Evolutionary conservation across 2,888 invertebrate genomes (phyloP), one percentile per base, ranked within the genome.

Genomic region (Fragum whitleyi): DNA sequence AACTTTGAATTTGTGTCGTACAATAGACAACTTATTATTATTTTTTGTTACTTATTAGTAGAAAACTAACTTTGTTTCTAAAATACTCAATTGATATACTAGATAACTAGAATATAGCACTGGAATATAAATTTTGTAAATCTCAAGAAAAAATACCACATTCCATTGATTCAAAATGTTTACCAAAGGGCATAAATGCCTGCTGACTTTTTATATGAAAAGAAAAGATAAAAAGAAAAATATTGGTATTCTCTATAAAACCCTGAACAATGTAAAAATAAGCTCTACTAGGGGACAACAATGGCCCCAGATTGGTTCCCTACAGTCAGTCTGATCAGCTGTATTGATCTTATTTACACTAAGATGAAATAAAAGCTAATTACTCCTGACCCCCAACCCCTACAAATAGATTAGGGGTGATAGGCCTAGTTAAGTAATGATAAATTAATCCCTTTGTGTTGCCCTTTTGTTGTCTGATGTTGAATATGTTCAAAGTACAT

Each of bases 391-490:
- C 65, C 65, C 65, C 39, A 42, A 42, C 65, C 65, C 65, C 26
- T 65, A 65, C 65, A 65, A 65, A 65, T 21, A 65, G 65, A 65
- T 65, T 65, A 65, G 65, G 65, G 65, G 65, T 65, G 65, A 65
- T 65, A 65, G 65, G 21, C 65, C 65, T 23, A 23, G 23, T 21
- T 21, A 42, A 26, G 42, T 65, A 61, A 61, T 28, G 61, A 61
- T 28, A 61, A 61, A 61, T 61, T 61, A 32, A 28, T 19, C 61
- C 29, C 32, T 61, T 61, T 61, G 61, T 61, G 61, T 47, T 47
- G 7, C 32, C 23, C 65, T 36, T 65, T 65, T 65, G 65, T 65
- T 42, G 65, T 42, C 36, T 28, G 65, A 65, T 36, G 14, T 36
- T 42, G 36, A 42, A 65, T 65, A 65, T 65, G 65, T 19, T 21